Conservation (phyloP, 2,113 vertebrate genomes). For the Bufo bufo region DNA sequence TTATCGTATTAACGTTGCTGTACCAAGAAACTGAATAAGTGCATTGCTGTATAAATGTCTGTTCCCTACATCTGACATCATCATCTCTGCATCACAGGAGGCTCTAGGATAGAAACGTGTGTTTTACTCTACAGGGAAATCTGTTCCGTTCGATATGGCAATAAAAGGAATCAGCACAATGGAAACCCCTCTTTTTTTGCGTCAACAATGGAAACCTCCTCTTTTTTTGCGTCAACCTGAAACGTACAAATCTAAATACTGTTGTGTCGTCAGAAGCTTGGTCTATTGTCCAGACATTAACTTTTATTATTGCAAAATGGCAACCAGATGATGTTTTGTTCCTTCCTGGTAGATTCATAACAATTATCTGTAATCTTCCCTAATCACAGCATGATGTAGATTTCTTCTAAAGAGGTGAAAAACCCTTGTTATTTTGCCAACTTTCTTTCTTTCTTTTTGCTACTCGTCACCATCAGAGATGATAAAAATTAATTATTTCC, state of each 20-base stretch:
- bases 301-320: background rate
- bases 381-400: conserved; percentile 9
- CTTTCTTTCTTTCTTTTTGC: background rate
- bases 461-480: background rate
- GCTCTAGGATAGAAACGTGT: conserved; percentile 12
- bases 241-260: background rate
- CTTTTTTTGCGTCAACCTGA: conserved; percentile 8
- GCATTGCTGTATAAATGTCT: conserved; percentile 1
- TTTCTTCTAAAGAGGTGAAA: background rate
- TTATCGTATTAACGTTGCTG: background rate
- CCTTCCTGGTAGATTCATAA: background rate
- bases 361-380: conserved; percentile 1
- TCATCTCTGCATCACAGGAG: background rate
- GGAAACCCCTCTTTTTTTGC: conserved; percentile 5
- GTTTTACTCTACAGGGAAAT: conserved; percentile 42
- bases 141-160: conserved; percentile 32
- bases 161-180: conserved; percentile 22
- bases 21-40: background rate
- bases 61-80: background rate
- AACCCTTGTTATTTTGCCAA: background rate
- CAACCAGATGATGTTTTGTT: conserved; percentile 11
- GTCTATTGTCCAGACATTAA: background rate
- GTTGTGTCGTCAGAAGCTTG: background rate
- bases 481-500: background rate
- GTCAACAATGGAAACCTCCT: conserved; percentile 10